Percentiles rank a stretch among this genome's conserved stretches.
Conservation (phyloP, 2,888 invertebrate genomes). For the Drosophila ustulata region DNA sequence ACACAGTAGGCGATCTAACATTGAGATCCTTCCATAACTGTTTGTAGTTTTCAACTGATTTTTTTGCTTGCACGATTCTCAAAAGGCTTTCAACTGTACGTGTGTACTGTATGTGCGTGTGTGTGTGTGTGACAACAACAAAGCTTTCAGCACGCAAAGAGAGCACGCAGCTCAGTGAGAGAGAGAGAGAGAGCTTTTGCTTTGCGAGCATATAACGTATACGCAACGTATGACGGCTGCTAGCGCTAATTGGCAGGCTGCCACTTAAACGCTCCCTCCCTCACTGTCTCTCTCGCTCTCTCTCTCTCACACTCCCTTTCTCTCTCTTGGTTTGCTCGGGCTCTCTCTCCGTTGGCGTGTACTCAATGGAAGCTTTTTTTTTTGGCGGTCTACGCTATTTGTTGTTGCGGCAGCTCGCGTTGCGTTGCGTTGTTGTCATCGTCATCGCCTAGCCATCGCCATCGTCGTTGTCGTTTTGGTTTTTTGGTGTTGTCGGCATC, state of each 20-base stretch:
- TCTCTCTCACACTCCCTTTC: constrained; percentile 10
- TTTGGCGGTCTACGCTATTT: constrained; percentile 66
- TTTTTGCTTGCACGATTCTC: constrained; percentile 3
- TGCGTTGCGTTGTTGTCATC: constrained; percentile 41
- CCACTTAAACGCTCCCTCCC: constrained; percentile 41
- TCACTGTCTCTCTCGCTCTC: constrained; percentile 20
- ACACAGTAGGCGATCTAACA: constrained; percentile 13
- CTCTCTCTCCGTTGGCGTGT: constrained; percentile 17
- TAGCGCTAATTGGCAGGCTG: constrained; percentile 70
- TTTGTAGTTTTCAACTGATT: constrained; percentile 27
- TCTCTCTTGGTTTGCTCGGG: neutral
- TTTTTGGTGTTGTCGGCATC: constrained; percentile 15
- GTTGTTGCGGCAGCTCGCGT: constrained; percentile 58
- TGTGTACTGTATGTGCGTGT: neutral
- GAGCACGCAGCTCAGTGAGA: constrained; percentile 7
- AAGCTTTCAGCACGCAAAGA: constrained; percentile 21
- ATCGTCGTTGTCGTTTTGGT: constrained; percentile 15
- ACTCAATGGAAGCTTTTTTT: constrained; percentile 45
- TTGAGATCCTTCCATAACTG: constrained; percentile 26
- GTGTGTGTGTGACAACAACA: constrained; percentile 5
- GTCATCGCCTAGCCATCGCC: constrained; percentile 13
- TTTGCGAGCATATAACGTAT: constrained; percentile 42
- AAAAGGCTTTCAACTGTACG: neutral
- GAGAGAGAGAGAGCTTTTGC: constrained; percentile 42
- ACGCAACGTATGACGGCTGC: constrained; percentile 47